Percentiles rank a stretch among this genome's conserved stretches.
These are phyloP conservation scores for Orthochromis malagaraziensis DNA, from an alignment of 2,113 vertebrate genomes.

Conservation along the genomic window DNA sequence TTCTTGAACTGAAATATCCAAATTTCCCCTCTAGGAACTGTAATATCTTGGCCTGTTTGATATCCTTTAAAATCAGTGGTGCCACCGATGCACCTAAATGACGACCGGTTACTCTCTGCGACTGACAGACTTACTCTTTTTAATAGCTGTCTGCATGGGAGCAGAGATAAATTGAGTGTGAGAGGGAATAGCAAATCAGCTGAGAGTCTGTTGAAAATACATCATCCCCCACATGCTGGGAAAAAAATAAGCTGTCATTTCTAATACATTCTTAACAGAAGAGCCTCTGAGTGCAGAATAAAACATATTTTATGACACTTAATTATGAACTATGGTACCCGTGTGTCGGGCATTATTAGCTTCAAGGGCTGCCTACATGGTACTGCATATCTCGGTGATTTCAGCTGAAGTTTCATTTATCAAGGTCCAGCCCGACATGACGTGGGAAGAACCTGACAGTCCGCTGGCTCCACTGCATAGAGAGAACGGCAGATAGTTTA, in stretches of 20 bases:
- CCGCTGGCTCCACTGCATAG: not conserved
- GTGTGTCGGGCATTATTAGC: not conserved
- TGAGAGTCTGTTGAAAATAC: not conserved
- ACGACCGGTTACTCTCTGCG: not conserved
- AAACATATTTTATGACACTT: not conserved
- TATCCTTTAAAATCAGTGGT: not conserved
- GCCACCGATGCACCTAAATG: not conserved
- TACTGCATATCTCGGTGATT: not conserved
- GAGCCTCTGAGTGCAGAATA: not conserved
- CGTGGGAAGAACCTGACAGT: not conserved
- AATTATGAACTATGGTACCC: not conserved
- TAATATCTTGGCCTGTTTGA: not conserved
- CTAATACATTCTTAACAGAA: not conserved
- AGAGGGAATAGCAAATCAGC: not conserved
- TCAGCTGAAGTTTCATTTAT: not conserved
- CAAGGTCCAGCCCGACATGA: not conserved
- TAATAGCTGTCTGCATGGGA: slow-evolving; percentile 1
- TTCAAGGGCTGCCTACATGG: not conserved
- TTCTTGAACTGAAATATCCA: not conserved
- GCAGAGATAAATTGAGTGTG: not conserved
- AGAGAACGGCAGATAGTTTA: not conserved
- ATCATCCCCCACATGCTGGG: not conserved
- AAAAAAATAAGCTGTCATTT: slow-evolving; percentile 7
- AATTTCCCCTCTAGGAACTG: not conserved
- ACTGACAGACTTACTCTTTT: not conserved